Percentiles rank a stretch among this genome's conserved stretches.
Conservation (phyloP, 2,888 invertebrate genomes). For the Andrena praecox region DNA sequence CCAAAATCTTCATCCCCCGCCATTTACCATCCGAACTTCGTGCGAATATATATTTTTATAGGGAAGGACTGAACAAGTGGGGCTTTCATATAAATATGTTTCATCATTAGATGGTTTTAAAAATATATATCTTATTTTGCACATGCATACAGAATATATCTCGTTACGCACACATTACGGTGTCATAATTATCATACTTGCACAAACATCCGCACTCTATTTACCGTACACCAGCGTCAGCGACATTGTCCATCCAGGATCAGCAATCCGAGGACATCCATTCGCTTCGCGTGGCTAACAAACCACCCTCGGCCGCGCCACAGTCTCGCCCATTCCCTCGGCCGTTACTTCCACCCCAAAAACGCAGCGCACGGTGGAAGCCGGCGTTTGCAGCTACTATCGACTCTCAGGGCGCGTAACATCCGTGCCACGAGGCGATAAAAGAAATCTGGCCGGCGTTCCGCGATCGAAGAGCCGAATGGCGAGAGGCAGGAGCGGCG, state of each 20-base stretch:
- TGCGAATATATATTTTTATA: too few species aligned
- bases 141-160: too few species aligned
- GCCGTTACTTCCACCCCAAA: not conserved
- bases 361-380: not conserved
- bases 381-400: not conserved
- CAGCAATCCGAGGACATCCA: constrained; percentile 1
- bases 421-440: constrained; percentile 24
- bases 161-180: too few species aligned
- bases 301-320: not conserved
- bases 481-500: constrained; percentile 13
- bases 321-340: not conserved
- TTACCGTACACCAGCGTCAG: too few species aligned
- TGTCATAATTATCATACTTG: too few species aligned
- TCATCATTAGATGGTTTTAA: too few species aligned
- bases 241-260: not conserved
- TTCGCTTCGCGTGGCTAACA: not conserved
- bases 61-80: too few species aligned
- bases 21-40: too few species aligned
- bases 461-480: constrained; percentile 26
- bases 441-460: constrained; percentile 42
- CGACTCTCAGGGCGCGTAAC: constrained; percentile 1
- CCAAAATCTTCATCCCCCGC: too few species aligned
- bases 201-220: too few species aligned
- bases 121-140: too few species aligned
- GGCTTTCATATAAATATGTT: too few species aligned